Percentiles rank a stretch among this genome's conserved stretches.
Evolutionary conservation across 2,113 vertebrate species (phyloP).

Genomic region (Onychostruthus taczanowskii): DNA sequence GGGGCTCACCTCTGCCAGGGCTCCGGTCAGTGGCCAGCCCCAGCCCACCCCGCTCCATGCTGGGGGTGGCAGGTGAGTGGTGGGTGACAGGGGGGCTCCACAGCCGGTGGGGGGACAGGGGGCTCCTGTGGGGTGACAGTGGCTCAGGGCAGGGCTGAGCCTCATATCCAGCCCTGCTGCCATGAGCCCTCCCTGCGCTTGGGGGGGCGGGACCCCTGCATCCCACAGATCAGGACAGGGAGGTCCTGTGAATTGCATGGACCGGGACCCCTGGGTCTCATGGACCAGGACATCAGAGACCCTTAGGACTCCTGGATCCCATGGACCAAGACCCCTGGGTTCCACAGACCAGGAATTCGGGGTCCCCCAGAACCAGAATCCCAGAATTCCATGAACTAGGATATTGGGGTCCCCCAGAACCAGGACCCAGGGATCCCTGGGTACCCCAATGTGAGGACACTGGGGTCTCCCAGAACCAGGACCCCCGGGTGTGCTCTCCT

Average conservation of each 20-base stretch:
- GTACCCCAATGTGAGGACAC: background rate
- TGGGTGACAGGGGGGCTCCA: background rate
- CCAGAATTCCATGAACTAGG: background rate
- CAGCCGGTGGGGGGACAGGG: background rate
- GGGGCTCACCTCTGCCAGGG: background rate
- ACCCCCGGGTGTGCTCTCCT: fast-evolving
- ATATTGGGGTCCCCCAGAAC: background rate
- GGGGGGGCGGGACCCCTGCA: fast-evolving
- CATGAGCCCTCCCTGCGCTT: fast-evolving
- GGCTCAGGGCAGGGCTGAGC: background rate
- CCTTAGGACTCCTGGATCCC: background rate
- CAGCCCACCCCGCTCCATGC: constrained; percentile 41
- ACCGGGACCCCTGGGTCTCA: background rate
- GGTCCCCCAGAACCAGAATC: background rate
- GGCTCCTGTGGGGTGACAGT: background rate
- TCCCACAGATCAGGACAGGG: fast-evolving
- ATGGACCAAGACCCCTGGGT: background rate
- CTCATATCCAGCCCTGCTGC: background rate
- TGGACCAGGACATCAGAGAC: background rate
- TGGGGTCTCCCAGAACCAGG: background rate
- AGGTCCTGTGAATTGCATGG: background rate
- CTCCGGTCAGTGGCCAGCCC: background rate
- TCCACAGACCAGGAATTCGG: fast-evolving
- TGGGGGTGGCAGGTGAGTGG: background rate
- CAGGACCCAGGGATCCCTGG: too few species aligned